phyloP scores from a whole-genome alignment of 2,113 vertebrate genomes.

The Chloroceryle aenea region DNA sequence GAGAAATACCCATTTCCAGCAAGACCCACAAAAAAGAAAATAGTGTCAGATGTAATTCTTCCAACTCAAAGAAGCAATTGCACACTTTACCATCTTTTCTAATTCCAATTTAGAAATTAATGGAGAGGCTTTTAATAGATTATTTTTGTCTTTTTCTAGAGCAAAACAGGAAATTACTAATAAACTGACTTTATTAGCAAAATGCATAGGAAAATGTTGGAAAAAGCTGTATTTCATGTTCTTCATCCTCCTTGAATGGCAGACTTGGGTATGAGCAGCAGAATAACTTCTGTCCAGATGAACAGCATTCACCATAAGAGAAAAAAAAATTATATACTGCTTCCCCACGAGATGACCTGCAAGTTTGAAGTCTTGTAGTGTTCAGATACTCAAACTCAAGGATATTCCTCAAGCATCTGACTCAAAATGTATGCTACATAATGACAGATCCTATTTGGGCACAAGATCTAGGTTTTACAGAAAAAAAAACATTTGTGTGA shows the following conservation, averaged over 20 bases:
- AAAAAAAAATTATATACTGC: not conserved
- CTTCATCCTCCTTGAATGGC: not conserved
- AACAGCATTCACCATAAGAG: not conserved
- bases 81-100: constrained; percentile 7
- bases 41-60: constrained; percentile 12
- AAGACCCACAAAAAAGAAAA: constrained; percentile 28
- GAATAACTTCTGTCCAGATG: not conserved
- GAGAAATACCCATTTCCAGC: constrained; percentile 1
- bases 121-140: constrained; percentile 7
- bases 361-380: not conserved
- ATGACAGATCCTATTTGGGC: not conserved
- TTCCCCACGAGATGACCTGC: not conserved
- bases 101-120: constrained; percentile 18
- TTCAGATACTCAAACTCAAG: not conserved
- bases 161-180: constrained; percentile 45
- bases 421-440: not conserved
- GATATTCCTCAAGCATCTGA: not conserved
- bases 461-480: not conserved
- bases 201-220: not conserved
- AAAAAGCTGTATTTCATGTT: not conserved
- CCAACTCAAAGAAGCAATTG: constrained; percentile 13
- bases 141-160: not conserved
- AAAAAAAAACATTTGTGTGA: not conserved
- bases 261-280: not conserved
- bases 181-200: constrained; percentile 4